phyloP scores from a whole-genome alignment of 2,888 invertebrate genomes.

The Tridacna gigas region DNA sequence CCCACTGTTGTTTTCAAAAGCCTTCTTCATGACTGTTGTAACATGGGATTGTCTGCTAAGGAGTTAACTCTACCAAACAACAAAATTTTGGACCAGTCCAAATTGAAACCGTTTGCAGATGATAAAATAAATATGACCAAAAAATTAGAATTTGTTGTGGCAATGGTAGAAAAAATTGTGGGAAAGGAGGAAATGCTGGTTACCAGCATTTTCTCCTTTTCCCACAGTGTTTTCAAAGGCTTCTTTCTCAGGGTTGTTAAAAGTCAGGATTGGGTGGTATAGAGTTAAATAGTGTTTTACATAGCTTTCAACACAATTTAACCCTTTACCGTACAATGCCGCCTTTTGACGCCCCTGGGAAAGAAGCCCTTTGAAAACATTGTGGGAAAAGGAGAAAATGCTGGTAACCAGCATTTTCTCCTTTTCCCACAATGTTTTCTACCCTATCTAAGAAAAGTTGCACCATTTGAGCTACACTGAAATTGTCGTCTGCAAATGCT shows the following conservation, averaged over 20 bases:
- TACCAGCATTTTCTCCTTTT: constrained; percentile 3
- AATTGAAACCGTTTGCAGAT: no score
- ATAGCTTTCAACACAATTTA: not conserved
- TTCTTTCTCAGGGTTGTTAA: not conserved
- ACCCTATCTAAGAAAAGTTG: not conserved
- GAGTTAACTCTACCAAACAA: no score
- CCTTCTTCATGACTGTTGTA: no score
- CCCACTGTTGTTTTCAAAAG: no score
- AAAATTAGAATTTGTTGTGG: not conserved
- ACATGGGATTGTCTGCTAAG: no score
- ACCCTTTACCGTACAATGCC: not conserved
- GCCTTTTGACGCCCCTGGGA: not conserved
- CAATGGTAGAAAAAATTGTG: not conserved
- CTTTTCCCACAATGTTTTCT: not conserved
- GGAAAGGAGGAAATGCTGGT: not conserved
- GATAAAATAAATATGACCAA: no score
- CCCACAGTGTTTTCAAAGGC: not conserved
- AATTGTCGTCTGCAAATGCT: no score
- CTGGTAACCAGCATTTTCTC: not conserved
- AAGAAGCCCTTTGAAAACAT: not conserved
- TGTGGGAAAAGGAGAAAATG: not conserved
- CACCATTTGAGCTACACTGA: no score
- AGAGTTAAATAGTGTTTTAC: not conserved
- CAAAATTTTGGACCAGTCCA: no score
- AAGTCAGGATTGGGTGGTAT: not conserved